A percentile compares a stretch with the other conserved stretches of the same genome.
Conservation (phyloP, 2,113 vertebrate genomes). For the Loxodonta africana region DNA sequence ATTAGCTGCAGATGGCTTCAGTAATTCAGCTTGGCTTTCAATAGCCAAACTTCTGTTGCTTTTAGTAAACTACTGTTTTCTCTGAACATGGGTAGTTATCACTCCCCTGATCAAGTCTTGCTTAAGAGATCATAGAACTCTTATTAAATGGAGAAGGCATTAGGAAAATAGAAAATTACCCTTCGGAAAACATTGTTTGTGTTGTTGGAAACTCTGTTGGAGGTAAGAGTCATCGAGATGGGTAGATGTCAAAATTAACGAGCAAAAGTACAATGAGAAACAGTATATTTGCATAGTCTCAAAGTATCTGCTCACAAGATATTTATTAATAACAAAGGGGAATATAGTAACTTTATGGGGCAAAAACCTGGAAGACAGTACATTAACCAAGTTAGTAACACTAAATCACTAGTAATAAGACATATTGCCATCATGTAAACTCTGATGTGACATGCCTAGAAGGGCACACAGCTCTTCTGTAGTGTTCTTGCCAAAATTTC, state of each 20-base stretch:
- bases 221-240: background rate
- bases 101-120: background rate
- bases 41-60: background rate
- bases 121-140: background rate
- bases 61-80: slow-evolving; percentile 40
- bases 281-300: background rate
- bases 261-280: background rate
- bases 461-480: background rate
- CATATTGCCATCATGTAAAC: accelerated
- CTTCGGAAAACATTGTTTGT: background rate
- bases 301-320: background rate
- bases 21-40: background rate
- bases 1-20: background rate
- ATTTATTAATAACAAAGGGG: background rate
- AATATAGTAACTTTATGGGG: background rate
- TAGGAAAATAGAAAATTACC: background rate
- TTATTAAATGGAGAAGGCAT: slow-evolving; percentile 38
- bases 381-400: background rate
- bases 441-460: background rate
- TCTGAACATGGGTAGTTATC: background rate
- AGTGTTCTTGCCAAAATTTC: background rate
- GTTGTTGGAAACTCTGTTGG: background rate
- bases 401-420: background rate
- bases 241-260: background rate
- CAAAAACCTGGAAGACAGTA: background rate